Evolutionary conservation across 2,113 vertebrate species (phyloP), one percentile per base, ranked within the genome.

Genomic region (Sylvietta virens): DNA sequence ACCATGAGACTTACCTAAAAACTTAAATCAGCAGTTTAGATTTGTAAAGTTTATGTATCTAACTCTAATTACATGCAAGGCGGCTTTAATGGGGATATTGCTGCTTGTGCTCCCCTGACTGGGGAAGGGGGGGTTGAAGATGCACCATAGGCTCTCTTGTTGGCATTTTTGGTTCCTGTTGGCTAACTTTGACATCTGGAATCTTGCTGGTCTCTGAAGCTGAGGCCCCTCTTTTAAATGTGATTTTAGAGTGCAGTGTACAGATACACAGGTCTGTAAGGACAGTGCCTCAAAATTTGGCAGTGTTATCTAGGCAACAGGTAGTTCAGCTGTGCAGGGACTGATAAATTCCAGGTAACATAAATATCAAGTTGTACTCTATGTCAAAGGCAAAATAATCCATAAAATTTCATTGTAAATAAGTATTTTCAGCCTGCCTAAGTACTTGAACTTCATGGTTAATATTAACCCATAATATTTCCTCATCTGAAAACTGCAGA

Each of bases 191-290:
- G 7, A 9, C 37, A 39, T 54, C 10, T 40, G 39, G 7, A 11
- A 26, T 8, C 13, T 31, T 73, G 24, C 53, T 90, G 20, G 30
- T 20, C 51, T 87, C 35, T 64, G 65, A 64, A 45, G 35, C 11
- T 45, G n/a, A 72, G 35, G 35, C 33, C 67, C 4, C 8, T 91
- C 27, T n/a, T 76, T 76, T 56, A 35, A 17, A 53, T 79, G 39
- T 66, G 53, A 51, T 77, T 53, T 48, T 35, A 27, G 44, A 40
- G 24, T 0, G 0, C 45, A 26, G 8, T 27, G 15, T 13, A 14
- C 16, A n/a, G 23, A 10, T 15, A 28, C 28, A 47, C 16, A 24
- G 15, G 50, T 37, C 28, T 70, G 26, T 50, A 30, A 69, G n/a
- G 26, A 37, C 22, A 53, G 13, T 42, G 30, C 20, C 15, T 54